phyloP scores from a whole-genome alignment of 2,113 vertebrate genomes.

The Ammodytes marinus region DNA sequence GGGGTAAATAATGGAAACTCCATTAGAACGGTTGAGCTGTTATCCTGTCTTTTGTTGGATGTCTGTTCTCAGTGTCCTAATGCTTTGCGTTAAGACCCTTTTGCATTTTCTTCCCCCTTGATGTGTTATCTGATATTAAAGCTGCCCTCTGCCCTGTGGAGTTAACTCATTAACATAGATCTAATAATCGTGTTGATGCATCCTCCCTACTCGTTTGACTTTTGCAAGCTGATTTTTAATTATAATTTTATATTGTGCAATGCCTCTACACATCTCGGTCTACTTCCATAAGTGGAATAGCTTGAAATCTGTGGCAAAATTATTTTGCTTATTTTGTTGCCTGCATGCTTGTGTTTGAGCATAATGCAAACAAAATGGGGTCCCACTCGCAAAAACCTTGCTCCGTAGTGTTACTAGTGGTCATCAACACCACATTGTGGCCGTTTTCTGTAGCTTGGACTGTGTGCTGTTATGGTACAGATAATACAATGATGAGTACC shows the following conservation, averaged over 20 bases:
- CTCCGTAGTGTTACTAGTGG: neutral
- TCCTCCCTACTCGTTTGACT: neutral
- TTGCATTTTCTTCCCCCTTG: neutral
- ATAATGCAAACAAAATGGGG: neutral
- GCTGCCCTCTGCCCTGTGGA: too few relatives aligned
- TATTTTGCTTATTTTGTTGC: neutral
- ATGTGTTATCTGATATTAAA: conserved; percentile 4
- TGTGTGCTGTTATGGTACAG: neutral
- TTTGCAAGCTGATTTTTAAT: neutral
- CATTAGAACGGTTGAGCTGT: conserved; percentile 31
- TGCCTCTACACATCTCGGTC: neutral
- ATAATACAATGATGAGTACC: neutral
- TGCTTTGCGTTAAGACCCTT: neutral
- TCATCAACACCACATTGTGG: neutral
- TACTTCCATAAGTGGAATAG: neutral
- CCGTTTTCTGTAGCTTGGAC: neutral
- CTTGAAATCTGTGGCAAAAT: neutral
- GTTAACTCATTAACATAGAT: conserved; percentile 1
- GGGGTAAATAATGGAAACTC: conserved; percentile 26
- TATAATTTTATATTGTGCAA: neutral
- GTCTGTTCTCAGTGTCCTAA: conserved; percentile 2
- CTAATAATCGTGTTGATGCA: neutral
- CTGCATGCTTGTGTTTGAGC: too few relatives aligned
- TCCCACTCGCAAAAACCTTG: neutral
- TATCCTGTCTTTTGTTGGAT: conserved; percentile 14